A percentile compares a stretch with the other conserved stretches of the same genome.
Evolutionary conservation across 2,113 vertebrate genomes (phyloP).

Genomic region (Spea multiplicata): DNA sequence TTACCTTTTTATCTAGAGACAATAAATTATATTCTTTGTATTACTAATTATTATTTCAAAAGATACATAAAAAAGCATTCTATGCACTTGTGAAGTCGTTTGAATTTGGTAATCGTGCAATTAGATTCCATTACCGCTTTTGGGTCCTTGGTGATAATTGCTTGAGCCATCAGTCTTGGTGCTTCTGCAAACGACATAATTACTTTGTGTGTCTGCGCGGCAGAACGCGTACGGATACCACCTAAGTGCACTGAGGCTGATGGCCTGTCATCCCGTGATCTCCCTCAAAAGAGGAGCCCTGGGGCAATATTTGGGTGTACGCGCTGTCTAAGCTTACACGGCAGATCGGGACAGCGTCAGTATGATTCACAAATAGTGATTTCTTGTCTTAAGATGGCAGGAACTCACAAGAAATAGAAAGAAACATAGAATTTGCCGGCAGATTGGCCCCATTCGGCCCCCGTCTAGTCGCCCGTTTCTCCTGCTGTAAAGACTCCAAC

Average conservation of each 20-base stretch:
- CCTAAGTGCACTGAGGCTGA: background rate
- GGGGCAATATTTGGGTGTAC: background rate
- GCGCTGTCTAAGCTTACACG: background rate
- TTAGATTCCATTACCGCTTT: background rate
- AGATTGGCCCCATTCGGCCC: too few species aligned
- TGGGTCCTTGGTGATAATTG: background rate
- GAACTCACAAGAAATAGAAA: too few species aligned
- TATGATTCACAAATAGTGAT: background rate
- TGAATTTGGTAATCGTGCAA: background rate
- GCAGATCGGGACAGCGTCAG: background rate
- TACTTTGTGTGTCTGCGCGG: slow-evolving; percentile 25
- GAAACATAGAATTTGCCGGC: too few species aligned
- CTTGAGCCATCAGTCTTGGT: slow-evolving; percentile 28
- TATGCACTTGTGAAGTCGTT: background rate
- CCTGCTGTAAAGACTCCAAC: too few species aligned
- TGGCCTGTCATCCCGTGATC: background rate
- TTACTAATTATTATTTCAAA: background rate
- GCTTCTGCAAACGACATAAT: slow-evolving; percentile 29
- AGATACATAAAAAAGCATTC: background rate
- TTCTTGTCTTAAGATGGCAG: background rate
- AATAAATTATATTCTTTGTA: too few species aligned
- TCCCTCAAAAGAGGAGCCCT: background rate
- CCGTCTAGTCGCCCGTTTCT: too few species aligned
- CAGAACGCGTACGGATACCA: background rate
- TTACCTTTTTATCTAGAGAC: too few species aligned